Evolutionary conservation across 2,113 vertebrate species (phyloP).

Genomic region (Clupea harengus): DNA sequence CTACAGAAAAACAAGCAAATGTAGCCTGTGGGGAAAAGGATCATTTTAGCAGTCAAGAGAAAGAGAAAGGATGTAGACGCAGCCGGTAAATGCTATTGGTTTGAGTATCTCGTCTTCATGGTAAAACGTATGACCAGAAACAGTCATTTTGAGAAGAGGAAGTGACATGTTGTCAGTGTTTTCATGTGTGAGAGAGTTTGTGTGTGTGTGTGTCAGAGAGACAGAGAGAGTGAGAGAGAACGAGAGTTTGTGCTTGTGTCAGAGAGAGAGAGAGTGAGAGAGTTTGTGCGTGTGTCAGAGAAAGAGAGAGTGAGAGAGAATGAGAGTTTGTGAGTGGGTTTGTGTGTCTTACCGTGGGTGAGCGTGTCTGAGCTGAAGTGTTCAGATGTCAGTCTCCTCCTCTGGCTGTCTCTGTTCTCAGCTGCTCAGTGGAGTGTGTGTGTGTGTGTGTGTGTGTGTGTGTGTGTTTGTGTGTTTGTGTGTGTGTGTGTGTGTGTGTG

Average conservation of each 20-base stretch:
- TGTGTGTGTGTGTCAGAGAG: not conserved
- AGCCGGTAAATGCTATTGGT: not conserved
- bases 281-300: not conserved
- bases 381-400: conserved; percentile 10
- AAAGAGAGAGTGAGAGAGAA: not conserved
- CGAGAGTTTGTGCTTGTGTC: not conserved
- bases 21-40: not conserved
- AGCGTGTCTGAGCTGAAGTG: not conserved
- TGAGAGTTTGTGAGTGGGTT: not conserved
- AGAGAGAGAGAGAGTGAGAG: not conserved
- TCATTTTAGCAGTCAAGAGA: not conserved
- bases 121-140: too few relatives aligned
- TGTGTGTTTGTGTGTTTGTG: not conserved
- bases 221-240: not conserved
- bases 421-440: conserved; percentile 4
- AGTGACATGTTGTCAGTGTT: not conserved
- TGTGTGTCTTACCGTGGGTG: not conserved
- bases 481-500: not conserved
- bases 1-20: not conserved
- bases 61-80: not conserved
- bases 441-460: not conserved
- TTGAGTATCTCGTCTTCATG: not conserved
- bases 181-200: not conserved
- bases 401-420: not conserved
- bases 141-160: too few relatives aligned